Conservation (phyloP, 2,797 vertebrate genomes). For the Xerus rutilus region DNA sequence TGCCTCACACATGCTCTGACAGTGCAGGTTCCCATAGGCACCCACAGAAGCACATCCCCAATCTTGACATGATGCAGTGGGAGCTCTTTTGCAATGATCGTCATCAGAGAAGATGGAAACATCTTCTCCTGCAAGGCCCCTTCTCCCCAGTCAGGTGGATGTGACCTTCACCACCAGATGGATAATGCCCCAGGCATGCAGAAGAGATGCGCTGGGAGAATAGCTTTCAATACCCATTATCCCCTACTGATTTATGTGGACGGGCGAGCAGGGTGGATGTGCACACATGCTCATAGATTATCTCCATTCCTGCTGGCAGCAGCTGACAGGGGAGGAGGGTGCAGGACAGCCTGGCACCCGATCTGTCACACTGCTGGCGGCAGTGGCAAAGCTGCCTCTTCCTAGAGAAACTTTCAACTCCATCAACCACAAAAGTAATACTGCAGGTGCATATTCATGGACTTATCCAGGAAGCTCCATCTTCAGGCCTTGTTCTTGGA, state of each 20-base stretch:
- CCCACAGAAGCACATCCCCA: background rate
- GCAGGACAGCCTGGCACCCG: slow-evolving; percentile 34
- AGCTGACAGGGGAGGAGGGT: slow-evolving; percentile 71
- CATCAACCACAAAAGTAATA: slow-evolving; percentile 78
- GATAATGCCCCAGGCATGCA: slow-evolving; percentile 65
- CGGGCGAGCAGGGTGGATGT: slow-evolving; percentile 67
- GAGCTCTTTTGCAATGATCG: background rate
- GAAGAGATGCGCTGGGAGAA: slow-evolving; percentile 65
- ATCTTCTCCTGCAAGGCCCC: background rate
- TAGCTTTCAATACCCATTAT: slow-evolving; percentile 74
- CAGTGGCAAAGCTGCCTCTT: slow-evolving; percentile 50
- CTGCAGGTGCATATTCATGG: slow-evolving; percentile 59
- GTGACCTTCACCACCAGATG: slow-evolving; percentile 83
- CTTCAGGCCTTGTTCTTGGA: background rate
- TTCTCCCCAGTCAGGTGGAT: slow-evolving; percentile 39
- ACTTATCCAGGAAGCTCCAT: slow-evolving; percentile 54
- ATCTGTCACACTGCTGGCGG: slow-evolving; percentile 72
- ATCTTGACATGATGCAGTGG: background rate
- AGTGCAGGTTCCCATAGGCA: background rate
- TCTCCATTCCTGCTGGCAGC: slow-evolving; percentile 79
- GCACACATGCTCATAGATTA: slow-evolving; percentile 80
- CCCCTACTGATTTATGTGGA: slow-evolving; percentile 79
- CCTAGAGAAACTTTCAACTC: slow-evolving; percentile 75
- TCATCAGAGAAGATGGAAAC: no score
- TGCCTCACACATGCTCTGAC: fast-evolving